Evolutionary conservation across 2,113 vertebrate genomes (phyloP), one percentile per base, ranked within the genome.

Genomic region (Glaucomys volans): DNA sequence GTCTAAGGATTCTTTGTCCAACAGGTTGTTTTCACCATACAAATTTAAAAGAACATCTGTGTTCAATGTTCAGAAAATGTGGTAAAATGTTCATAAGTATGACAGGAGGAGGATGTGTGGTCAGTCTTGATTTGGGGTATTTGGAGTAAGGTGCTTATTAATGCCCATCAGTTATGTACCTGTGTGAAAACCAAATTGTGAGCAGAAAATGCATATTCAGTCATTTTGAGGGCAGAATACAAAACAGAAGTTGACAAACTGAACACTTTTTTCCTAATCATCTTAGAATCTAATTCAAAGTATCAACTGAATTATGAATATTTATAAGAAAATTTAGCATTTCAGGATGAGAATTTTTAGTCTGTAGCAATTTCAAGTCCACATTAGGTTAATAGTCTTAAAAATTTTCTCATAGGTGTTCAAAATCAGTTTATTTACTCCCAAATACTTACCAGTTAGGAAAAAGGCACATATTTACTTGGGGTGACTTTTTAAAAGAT

Each of bases 151-250:
- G 50, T 47, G 62, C 24, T 52, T 54, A 67, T 52, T 54, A 67
- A 77, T 28, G 44, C 26, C 10, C 28, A 86, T 42, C 67, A 77
- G 69, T 82, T 87, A 85, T 11, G 54, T 18, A 80, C 5, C 62
- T 83, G 14, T 93, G 54, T 86, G 62, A 86, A 97, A 92, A 84
- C 35, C 80, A 87, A 71, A 85, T 88, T 90, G 8, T 54, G 42
- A 97, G 76, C 28, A 37, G 50, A 5, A 54, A 86, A 66, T 24
- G n/a, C n/a, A 82, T 28, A 54, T 42, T 74, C 26, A 47, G 13
- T 59, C 54, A 42, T 80, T 88, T 76, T 89, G 66, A 92, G n/a
- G 54, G 67, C 0, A 91, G 47, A 91, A 71, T 59, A 66, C 32
- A 92, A 87, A 81, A 92, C 28, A 37, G 16, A 81, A 87, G 47